phyloP scores from a whole-genome alignment of 1,140 invertebrate genomes.

The Conus betulinus region DNA sequence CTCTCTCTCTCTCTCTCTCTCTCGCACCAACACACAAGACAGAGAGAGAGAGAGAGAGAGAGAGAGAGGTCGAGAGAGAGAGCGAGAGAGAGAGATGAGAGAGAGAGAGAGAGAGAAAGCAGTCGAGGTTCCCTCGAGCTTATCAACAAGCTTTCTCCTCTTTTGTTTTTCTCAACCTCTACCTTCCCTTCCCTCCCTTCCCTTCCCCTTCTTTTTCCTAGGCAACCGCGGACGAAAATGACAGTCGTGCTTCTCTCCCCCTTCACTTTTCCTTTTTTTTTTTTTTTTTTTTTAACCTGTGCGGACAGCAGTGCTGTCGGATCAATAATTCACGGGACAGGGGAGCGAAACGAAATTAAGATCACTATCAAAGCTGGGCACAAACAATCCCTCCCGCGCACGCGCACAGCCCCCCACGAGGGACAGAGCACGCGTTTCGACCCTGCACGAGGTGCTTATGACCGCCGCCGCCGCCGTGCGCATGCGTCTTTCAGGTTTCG shows the following conservation, averaged over 20 bases:
- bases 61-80: too few relatives aligned
- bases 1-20: too few relatives aligned
- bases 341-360: slow-evolving; percentile 40
- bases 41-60: too few relatives aligned
- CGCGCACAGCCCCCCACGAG: slow-evolving; percentile 1
- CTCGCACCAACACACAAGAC: too few relatives aligned
- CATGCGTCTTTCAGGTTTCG: slow-evolving; percentile 22
- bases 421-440: slow-evolving; percentile 28
- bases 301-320: neutral
- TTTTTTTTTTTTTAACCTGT: slow-evolving; percentile 26
- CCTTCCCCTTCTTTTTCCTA: neutral
- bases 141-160: too few relatives aligned
- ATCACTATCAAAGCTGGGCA: slow-evolving; percentile 36
- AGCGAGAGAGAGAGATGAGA: too few relatives aligned
- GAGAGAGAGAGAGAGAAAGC: too few relatives aligned
- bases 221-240: too few relatives aligned
- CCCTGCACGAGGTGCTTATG: slow-evolving; percentile 17
- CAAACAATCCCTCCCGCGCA: slow-evolving; percentile 39
- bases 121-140: too few relatives aligned
- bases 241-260: too few relatives aligned
- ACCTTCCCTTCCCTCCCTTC: neutral
- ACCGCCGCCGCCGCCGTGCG: slow-evolving; percentile 13
- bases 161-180: neutral
- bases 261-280: neutral
- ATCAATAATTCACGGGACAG: slow-evolving; percentile 36